Evolutionary conservation across 2,113 vertebrate genomes (phyloP).

Genomic region (Apus apus): DNA sequence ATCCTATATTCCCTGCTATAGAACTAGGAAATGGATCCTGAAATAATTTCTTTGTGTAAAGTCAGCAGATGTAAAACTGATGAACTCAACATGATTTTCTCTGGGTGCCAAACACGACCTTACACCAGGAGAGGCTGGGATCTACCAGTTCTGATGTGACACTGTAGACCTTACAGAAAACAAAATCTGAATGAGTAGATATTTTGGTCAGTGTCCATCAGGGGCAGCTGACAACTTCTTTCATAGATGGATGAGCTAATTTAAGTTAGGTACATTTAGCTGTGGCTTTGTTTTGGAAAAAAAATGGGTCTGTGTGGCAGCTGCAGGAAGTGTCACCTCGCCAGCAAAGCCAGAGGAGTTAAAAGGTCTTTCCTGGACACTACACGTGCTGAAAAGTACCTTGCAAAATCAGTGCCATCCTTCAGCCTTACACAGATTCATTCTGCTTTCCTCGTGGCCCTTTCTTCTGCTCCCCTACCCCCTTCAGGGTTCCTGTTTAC

Average conservation of each 20-base stretch:
- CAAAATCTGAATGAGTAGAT: neutral
- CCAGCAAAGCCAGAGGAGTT: neutral
- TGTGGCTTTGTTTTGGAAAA: neutral
- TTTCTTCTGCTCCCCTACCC: neutral
- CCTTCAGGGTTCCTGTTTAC: neutral
- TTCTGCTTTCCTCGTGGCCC: neutral
- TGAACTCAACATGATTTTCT: neutral
- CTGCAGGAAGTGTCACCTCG: neutral
- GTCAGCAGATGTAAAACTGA: neutral
- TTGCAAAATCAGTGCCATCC: neutral
- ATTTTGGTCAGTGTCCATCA: neutral
- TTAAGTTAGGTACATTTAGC: neutral
- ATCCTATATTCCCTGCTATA: neutral
- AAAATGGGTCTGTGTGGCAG: neutral
- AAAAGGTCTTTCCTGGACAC: neutral
- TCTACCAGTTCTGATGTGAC: neutral
- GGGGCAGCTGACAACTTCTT: neutral
- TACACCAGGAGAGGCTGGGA: neutral
- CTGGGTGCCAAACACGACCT: neutral
- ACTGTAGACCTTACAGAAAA: neutral
- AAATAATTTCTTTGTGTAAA: neutral
- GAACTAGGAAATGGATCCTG: neutral
- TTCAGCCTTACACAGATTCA: neutral
- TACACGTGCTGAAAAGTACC: neutral
- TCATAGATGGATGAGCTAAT: neutral